phyloP scores from a whole-genome alignment of 2,888 invertebrate genomes.

The Drosophila aldrichi region DNA sequence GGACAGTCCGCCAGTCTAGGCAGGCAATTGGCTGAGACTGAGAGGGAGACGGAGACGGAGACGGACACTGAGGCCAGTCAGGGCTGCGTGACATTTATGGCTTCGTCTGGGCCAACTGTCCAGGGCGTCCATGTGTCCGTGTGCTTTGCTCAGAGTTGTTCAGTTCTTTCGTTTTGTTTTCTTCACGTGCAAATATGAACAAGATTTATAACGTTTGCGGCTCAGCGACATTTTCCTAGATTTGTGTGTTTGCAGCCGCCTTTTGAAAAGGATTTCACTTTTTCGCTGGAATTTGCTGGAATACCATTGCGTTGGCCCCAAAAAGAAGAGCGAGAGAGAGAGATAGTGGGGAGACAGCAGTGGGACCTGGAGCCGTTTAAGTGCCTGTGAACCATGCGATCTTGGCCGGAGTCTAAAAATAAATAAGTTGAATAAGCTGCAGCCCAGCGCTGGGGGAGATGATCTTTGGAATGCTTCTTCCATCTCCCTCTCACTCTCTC shows the following conservation, averaged over 20 bases:
- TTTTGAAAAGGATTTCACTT: conserved; percentile 77
- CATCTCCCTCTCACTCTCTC: background rate
- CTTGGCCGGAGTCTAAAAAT: conserved; percentile 45
- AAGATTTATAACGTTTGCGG: conserved; percentile 73
- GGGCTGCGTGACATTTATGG: conserved; percentile 73
- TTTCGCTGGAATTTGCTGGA: conserved; percentile 63
- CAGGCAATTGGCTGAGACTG: background rate
- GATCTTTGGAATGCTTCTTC: conserved; percentile 38
- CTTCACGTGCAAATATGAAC: conserved; percentile 77
- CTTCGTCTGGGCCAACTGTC: conserved; percentile 55
- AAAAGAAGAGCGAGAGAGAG: conserved; percentile 2
- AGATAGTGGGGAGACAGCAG: background rate
- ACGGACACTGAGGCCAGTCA: conserved; percentile 9
- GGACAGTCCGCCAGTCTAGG: conserved; percentile 4
- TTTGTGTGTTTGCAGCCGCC: conserved; percentile 56
- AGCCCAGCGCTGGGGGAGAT: conserved; percentile 42
- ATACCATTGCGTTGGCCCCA: conserved; percentile 38
- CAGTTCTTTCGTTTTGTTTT: conserved; percentile 20
- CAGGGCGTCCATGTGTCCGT: conserved; percentile 25
- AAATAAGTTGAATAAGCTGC: conserved; percentile 23
- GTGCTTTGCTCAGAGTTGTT: conserved; percentile 14
- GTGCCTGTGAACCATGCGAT: conserved; percentile 45
- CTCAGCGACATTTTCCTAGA: conserved; percentile 65
- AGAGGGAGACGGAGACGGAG: too few species aligned
- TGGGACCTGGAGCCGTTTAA: conserved; percentile 27